Evolutionary conservation across 2,888 invertebrate genomes (phyloP).

Genomic region (Drosophila robusta): DNA sequence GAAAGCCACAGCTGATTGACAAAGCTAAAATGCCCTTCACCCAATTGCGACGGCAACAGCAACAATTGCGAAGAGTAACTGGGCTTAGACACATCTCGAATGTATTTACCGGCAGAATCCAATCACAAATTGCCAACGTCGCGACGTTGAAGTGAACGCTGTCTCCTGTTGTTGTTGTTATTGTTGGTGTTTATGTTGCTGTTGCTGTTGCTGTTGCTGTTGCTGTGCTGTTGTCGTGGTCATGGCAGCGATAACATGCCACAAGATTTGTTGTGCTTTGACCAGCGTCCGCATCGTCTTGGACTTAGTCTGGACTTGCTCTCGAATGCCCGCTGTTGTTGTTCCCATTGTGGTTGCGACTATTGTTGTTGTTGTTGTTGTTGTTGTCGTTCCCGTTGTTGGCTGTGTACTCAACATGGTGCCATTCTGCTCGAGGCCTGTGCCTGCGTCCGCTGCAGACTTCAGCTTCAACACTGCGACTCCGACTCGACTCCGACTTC

Average conservation of each 20-base stretch:
- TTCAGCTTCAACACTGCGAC: slow-evolving; percentile 27
- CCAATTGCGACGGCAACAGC: slow-evolving; percentile 31
- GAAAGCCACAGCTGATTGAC: slow-evolving; percentile 29
- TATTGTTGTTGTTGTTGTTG: slow-evolving; percentile 38
- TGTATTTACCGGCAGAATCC: slow-evolving; percentile 61
- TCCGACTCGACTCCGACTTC: slow-evolving; percentile 8
- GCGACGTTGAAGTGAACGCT: slow-evolving; percentile 52
- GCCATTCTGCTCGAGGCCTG: slow-evolving; percentile 60
- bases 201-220: slow-evolving; percentile 9
- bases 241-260: slow-evolving; percentile 72
- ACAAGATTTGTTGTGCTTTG: slow-evolving; percentile 74
- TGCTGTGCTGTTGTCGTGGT: slow-evolving; percentile 61
- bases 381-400: slow-evolving; percentile 61
- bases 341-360: slow-evolving; percentile 32
- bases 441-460: slow-evolving; percentile 46
- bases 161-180: slow-evolving; percentile 18
- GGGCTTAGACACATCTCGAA: slow-evolving; percentile 35
- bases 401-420: slow-evolving; percentile 70
- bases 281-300: slow-evolving; percentile 48
- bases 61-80: slow-evolving; percentile 17
- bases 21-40: slow-evolving; percentile 48
- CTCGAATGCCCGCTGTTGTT: slow-evolving; percentile 39
- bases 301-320: slow-evolving; percentile 18
- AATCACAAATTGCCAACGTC: slow-evolving; percentile 76
- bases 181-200: slow-evolving; percentile 33